Evolutionary conservation across 2,888 invertebrate genomes (phyloP), one percentile per base, ranked within the genome.

Genomic region (Philaethria dido): DNA sequence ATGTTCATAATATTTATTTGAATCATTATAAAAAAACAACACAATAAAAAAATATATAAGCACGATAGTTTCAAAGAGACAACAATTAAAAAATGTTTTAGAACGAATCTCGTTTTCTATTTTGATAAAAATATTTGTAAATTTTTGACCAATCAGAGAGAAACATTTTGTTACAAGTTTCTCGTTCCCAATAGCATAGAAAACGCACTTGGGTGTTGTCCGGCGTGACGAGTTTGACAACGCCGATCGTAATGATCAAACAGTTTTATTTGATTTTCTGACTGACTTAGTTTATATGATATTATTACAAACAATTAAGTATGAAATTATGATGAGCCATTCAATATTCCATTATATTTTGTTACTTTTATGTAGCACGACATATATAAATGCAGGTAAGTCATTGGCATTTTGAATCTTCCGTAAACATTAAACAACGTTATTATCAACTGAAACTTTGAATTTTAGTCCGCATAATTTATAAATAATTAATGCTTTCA

Each of bases 241-340:
- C 88, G 88, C 82, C 79, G 64, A 81, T 68, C 78, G 85, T 90
- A 91, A 90, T 89, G 92, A 92, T 92, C 84, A 89, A 92, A 90
- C 90, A 87, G 79, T 81, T 84, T 82, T 80, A 76, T 79, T 78
- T 78, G 71, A 78, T 80, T 83, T 85, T 81, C 70, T 85, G 80
- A 86, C 79, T 85, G 80, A 74, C 62, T 69, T 69, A 74, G 65
- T 62, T 73, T 67, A 63, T 74, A 74, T 75, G 64, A 50, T 52
- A 73, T 73, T 25, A 66, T 62, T 52, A 42, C 64, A 68, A 64
- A 20, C 33, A 62, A 55, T 54, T 73, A 84, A 86, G 69, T 81
- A 92, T 92, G 92, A 90, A 82, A 90, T 90, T 90, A 92, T 89
- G 88, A 92, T 92, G 92, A 90, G 82, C 81, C 79, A 75, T 80